Conservation (phyloP, 1,140 invertebrate genomes). For the Micrasema minimum region DNA sequence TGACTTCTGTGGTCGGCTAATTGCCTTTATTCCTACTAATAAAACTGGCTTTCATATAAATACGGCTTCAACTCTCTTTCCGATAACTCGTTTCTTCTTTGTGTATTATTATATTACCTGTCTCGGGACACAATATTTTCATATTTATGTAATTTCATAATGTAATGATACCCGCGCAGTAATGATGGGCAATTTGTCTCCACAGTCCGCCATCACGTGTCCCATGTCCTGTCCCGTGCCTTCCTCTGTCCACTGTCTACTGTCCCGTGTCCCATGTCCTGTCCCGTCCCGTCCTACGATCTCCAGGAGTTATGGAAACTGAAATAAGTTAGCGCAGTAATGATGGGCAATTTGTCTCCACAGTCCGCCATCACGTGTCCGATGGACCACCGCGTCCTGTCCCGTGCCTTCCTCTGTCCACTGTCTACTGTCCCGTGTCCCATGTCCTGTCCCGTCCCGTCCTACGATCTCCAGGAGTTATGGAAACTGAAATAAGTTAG, state of each 20-base stretch:
- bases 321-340: conserved; percentile 41
- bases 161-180: neutral
- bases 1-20: conserved; percentile 28
- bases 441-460: no score
- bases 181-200: conserved; percentile 7
- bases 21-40: conserved; percentile 33
- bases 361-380: neutral
- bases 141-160: neutral
- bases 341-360: conserved; percentile 3
- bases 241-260: no score
- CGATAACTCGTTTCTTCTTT: neutral
- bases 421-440: no score
- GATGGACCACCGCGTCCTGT: no score
- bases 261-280: no score
- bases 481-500: conserved; percentile 46
- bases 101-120: neutral
- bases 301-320: no score
- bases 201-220: neutral
- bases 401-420: no score
- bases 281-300: no score
- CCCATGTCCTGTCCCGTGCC: no score
- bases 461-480: no score
- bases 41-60: conserved; percentile 20
- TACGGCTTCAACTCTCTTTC: neutral
- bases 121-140: neutral